A percentile compares a stretch with the other conserved stretches of the same genome.
Conservation (phyloP, 2,797 vertebrate genomes). For the Dipus sagitta region DNA sequence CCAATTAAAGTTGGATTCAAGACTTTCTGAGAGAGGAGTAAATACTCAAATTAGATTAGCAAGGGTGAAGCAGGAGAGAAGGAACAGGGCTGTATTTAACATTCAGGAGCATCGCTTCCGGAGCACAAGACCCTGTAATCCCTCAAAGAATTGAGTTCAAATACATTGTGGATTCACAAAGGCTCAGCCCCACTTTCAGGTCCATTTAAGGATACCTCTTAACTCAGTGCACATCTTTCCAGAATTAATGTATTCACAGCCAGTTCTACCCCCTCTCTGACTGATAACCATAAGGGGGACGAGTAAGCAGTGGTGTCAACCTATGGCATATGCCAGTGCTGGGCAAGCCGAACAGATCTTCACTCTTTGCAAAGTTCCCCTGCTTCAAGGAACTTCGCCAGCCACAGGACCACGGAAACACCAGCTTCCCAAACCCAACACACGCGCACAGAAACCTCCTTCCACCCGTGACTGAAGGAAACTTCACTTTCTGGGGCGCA, state of each 20-base stretch:
- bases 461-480: neutral
- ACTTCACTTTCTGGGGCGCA: no score
- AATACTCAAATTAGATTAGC: neutral
- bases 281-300: neutral
- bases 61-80: neutral
- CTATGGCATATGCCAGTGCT: neutral
- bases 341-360: neutral
- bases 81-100: neutral
- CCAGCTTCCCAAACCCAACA: neutral
- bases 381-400: neutral
- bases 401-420: neutral
- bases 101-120: neutral
- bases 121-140: neutral
- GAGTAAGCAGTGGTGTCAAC: neutral
- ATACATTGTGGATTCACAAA: neutral
- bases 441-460: neutral
- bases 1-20: neutral
- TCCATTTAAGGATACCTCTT: neutral
- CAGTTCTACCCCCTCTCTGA: neutral
- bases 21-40: neutral
- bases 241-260: neutral
- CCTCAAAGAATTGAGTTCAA: neutral
- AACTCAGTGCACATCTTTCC: neutral
- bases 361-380: neutral
- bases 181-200: neutral